A percentile compares a stretch with the other conserved stretches of the same genome.
Evolutionary conservation across 2,113 vertebrate genomes (phyloP).

Genomic region (Stercorarius parasiticus): DNA sequence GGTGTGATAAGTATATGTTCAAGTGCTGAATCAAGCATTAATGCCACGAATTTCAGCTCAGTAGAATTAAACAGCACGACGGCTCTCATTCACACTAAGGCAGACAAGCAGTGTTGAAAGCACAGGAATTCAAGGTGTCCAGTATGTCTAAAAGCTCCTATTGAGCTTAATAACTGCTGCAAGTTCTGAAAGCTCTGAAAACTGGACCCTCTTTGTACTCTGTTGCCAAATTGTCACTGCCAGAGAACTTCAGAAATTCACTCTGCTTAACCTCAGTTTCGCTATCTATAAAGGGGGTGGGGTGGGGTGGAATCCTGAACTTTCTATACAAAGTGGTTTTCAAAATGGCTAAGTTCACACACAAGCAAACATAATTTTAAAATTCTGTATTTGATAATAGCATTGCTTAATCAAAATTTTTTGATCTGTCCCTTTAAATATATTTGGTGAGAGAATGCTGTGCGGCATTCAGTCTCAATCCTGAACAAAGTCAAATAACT

Average conservation of each 20-base stretch:
- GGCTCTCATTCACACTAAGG: neutral
- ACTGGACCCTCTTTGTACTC: neutral
- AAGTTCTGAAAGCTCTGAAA: neutral
- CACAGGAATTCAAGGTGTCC: neutral
- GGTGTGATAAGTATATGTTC: neutral
- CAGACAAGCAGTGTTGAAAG: neutral
- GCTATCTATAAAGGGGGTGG: fast-evolving
- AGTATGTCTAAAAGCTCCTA: neutral
- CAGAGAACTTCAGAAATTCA: neutral
- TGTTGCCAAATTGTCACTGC: neutral
- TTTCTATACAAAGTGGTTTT: fast-evolving
- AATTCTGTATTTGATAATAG: neutral
- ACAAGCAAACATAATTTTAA: neutral
- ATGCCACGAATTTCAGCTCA: neutral
- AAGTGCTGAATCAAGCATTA: neutral
- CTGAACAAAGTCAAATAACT: neutral
- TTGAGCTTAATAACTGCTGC: neutral
- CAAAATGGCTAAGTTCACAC: neutral
- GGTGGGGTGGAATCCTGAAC: fast-evolving
- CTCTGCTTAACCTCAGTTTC: neutral
- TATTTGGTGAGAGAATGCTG: neutral
- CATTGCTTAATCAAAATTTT: neutral
- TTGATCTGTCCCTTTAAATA: neutral
- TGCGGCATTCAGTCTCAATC: neutral
- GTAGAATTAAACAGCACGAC: neutral